Evolutionary conservation across 2,113 vertebrate genomes (phyloP).

Genomic region (Thamnophis sirtalis): DNA sequence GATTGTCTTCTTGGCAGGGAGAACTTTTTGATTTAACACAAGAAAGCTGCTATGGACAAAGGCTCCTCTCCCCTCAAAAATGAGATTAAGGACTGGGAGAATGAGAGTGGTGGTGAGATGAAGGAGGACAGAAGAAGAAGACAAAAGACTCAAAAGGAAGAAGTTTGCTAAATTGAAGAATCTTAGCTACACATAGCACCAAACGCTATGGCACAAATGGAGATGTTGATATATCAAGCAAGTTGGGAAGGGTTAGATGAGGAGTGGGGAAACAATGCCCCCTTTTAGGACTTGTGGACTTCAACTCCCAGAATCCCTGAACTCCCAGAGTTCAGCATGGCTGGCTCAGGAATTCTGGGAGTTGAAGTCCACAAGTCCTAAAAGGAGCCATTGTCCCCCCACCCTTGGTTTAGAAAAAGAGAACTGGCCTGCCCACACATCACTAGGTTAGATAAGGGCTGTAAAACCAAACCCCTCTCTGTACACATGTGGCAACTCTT

Average conservation of each 20-base stretch:
- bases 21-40: not conserved
- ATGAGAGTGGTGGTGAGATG: too few species aligned
- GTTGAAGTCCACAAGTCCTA: not conserved
- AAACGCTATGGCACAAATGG: not conserved
- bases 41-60: not conserved
- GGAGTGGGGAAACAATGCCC: not conserved
- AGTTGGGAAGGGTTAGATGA: not conserved
- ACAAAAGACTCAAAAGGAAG: not conserved
- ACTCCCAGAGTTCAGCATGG: too few species aligned
- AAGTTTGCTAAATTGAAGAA: not conserved
- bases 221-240: not conserved
- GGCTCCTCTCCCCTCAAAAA: not conserved
- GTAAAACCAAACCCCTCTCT: not conserved
- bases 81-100: not conserved
- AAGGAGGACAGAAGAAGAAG: not conserved
- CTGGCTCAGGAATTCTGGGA: not conserved
- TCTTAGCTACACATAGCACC: not conserved
- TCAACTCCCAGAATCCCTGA: not conserved
- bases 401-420: not conserved
- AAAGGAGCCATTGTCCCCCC: too few species aligned
- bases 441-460: not conserved
- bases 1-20: not conserved
- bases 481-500: not conserved
- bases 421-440: not conserved
- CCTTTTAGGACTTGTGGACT: not conserved